Evolutionary conservation across 2,888 invertebrate species (phyloP).

Genomic region (Gryllus longicercus): DNA sequence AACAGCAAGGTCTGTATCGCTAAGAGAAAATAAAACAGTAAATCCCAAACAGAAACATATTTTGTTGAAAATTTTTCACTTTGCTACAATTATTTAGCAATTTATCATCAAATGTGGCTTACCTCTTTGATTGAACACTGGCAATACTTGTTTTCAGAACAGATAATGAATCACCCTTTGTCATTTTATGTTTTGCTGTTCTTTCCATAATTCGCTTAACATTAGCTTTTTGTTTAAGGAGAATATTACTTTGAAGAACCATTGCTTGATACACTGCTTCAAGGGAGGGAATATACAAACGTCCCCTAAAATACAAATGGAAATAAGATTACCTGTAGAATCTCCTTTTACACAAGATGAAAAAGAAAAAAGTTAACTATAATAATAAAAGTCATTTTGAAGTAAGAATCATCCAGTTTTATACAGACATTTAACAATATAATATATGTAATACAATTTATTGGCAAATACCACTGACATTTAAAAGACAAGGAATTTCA

Average conservation of each 20-base stretch:
- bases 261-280: slow-evolving; percentile 78
- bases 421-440: too few species aligned
- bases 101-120: neutral
- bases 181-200: neutral
- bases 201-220: neutral
- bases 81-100: too few species aligned
- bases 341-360: too few species aligned
- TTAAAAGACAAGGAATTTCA: too few species aligned
- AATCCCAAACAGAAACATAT: too few species aligned
- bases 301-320: slow-evolving; percentile 39
- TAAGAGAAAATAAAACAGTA: slow-evolving; percentile 33
- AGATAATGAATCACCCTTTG: neutral
- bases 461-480: too few species aligned
- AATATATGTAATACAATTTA: too few species aligned
- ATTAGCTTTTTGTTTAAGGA: slow-evolving; percentile 52
- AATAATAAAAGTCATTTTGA: too few species aligned
- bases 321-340: neutral
- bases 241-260: slow-evolving; percentile 67
- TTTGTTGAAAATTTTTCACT: too few species aligned
- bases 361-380: too few species aligned
- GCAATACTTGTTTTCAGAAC: too few species aligned
- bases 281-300: slow-evolving; percentile 55
- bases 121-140: neutral
- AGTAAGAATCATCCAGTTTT: too few species aligned
- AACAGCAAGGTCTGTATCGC: slow-evolving; percentile 40